Percentiles rank a stretch among this genome's conserved stretches.
Conservation (phyloP, 2,888 invertebrate genomes). For the Xestia sexstrigata region DNA sequence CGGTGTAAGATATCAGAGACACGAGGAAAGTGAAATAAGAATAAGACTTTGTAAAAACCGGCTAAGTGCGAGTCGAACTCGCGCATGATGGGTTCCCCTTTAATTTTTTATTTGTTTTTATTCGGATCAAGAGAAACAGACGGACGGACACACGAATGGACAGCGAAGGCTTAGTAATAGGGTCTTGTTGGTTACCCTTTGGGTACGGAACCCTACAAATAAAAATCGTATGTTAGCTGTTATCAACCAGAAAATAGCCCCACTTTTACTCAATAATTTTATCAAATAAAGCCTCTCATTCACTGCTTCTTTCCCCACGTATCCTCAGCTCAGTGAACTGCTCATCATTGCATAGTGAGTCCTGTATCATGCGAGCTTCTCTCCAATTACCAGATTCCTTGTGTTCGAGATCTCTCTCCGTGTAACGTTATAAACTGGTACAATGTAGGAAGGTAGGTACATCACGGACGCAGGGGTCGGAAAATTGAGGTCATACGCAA, state of each 20-base stretch:
- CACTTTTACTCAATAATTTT: conserved; percentile 11
- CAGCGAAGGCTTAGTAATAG: too few relatives aligned
- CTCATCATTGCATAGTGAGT: conserved; percentile 37
- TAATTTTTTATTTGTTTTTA: too few relatives aligned
- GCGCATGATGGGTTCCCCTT: too few relatives aligned
- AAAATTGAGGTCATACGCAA: conserved; percentile 80
- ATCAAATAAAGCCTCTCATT: conserved; percentile 7
- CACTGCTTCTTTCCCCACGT: not conserved
- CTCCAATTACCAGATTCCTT: conserved; percentile 52
- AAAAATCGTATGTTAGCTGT: not conserved
- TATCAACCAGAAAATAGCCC: not conserved
- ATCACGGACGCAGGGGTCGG: conserved; percentile 73
- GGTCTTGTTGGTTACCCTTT: too few relatives aligned
- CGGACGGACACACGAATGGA: too few relatives aligned
- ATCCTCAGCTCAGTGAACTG: conserved; percentile 30
- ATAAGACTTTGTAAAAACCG: not conserved
- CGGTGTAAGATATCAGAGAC: conserved; percentile 24
- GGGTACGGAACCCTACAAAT: too few relatives aligned
- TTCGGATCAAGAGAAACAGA: too few relatives aligned
- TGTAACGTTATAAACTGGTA: conserved; percentile 73
- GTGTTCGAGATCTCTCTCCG: conserved; percentile 42
- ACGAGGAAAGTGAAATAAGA: conserved; percentile 9
- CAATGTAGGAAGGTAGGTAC: conserved; percentile 50
- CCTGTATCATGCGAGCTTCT: conserved; percentile 24
- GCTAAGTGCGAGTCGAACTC: too few relatives aligned